Conservation (phyloP, 1,140 invertebrate genomes). For the Drosophila ananassae region DNA sequence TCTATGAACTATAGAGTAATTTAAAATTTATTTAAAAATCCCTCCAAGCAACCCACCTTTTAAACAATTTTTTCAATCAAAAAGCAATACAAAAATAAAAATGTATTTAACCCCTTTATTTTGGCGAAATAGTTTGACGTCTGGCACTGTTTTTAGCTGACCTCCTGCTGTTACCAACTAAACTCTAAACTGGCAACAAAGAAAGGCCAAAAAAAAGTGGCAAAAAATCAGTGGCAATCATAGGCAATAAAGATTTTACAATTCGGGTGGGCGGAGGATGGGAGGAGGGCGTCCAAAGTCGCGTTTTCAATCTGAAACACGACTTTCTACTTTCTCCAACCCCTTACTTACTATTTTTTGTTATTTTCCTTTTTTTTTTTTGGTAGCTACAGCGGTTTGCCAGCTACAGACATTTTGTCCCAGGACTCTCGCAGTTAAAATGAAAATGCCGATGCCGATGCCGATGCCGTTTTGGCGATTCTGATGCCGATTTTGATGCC, state of each 20-base stretch:
- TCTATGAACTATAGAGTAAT: no score
- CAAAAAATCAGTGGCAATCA: slow-evolving; percentile 38
- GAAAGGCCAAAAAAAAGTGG: background rate
- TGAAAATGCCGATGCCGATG: slow-evolving; percentile 52
- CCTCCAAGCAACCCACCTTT: no score
- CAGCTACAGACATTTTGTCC: slow-evolving; percentile 42
- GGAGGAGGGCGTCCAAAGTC: slow-evolving; percentile 9
- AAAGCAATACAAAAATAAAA: background rate
- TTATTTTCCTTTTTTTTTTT: background rate
- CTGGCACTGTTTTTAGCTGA: slow-evolving; percentile 1
- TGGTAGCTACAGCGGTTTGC: slow-evolving; percentile 15
- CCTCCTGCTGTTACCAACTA: slow-evolving; percentile 1
- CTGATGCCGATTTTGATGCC: background rate
- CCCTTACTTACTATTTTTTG: background rate
- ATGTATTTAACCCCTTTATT: background rate
- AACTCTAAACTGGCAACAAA: background rate
- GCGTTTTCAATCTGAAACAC: slow-evolving; percentile 19
- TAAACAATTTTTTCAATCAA: no score
- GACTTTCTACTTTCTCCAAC: slow-evolving; percentile 44
- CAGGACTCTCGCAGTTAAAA: slow-evolving; percentile 38
- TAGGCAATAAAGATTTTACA: slow-evolving; percentile 53
- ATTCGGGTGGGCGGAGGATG: slow-evolving; percentile 17
- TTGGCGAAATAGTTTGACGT: background rate
- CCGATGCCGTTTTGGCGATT: slow-evolving; percentile 1
- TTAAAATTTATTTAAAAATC: no score